Conservation (phyloP, 2,888 invertebrate species). For the Abrostola tripartita region DNA sequence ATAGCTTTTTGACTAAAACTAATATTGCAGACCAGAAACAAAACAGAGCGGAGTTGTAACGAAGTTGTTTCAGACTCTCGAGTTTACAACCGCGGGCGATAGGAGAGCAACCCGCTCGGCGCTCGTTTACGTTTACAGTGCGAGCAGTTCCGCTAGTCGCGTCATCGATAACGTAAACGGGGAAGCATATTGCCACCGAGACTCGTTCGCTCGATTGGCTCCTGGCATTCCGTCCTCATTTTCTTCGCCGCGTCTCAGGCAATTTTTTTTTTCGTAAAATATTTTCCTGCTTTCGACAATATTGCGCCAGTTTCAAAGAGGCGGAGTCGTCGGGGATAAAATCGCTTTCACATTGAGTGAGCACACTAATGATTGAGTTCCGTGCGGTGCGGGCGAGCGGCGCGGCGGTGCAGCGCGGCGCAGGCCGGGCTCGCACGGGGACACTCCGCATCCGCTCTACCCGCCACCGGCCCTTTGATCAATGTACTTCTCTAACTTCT, state of each 20-base stretch:
- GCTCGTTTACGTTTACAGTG: conserved; percentile 71
- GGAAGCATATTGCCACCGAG: conserved; percentile 79
- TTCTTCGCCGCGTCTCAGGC: conserved; percentile 76
- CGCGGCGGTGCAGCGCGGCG: conserved; percentile 44
- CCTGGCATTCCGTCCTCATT: conserved; percentile 82
- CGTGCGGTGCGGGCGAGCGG: conserved; percentile 71
- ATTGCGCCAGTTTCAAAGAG: conserved; percentile 85
- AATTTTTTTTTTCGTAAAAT: conserved; percentile 81
- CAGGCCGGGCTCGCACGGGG: conserved; percentile 56
- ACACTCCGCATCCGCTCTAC: conserved; percentile 57
- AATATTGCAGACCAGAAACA: conserved; percentile 85
- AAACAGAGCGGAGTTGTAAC: conserved; percentile 84
- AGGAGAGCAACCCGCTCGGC: conserved; percentile 60
- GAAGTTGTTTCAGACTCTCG: conserved; percentile 82
- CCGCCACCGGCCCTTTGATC: conserved; percentile 74
- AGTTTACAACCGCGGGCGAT: conserved; percentile 82
- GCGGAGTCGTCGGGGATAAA: conserved; percentile 80
- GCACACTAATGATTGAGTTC: conserved; percentile 88
- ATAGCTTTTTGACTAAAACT: conserved; percentile 87
- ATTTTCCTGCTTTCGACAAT: conserved; percentile 87
- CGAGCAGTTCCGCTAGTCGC: conserved; percentile 65
- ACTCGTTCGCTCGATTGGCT: conserved; percentile 83
- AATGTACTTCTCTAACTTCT: conserved; percentile 68
- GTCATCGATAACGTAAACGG: conserved; percentile 80
- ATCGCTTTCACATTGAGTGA: conserved; percentile 87